phyloP scores from a whole-genome alignment of 1,140 invertebrate species.

The Caerostris darwini region DNA sequence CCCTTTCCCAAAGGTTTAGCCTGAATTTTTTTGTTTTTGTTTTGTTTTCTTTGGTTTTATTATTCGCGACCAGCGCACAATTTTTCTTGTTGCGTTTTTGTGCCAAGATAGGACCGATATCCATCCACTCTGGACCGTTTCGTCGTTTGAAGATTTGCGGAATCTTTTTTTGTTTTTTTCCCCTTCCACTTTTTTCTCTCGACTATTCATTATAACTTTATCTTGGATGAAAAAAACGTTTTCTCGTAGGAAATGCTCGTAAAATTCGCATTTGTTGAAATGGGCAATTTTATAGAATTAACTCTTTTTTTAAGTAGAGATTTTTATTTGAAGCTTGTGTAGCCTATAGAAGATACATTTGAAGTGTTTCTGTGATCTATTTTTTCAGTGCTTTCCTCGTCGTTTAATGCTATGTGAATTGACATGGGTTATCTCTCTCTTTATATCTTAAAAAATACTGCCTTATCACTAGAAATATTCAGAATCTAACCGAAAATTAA shows the following conservation, averaged over 20 bases:
- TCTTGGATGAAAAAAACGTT: not conserved
- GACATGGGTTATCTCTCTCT: too few relatives aligned
- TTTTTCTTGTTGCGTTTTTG: slow-evolving; percentile 67
- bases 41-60: slow-evolving; percentile 43
- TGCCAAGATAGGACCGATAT: slow-evolving; percentile 55
- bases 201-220: slow-evolving; percentile 5
- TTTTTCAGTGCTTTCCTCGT: too few relatives aligned
- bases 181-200: not conserved
- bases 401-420: too few relatives aligned
- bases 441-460: too few relatives aligned
- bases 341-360: too few relatives aligned
- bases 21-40: not conserved
- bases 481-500: too few relatives aligned
- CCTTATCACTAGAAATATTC: too few relatives aligned
- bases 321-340: not conserved
- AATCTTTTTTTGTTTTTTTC: not conserved
- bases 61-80: slow-evolving; percentile 49
- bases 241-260: not conserved
- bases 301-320: not conserved
- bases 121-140: slow-evolving; percentile 57
- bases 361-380: too few relatives aligned
- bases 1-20: slow-evolving; percentile 70
- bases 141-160: slow-evolving; percentile 25
- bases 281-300: not conserved
- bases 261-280: not conserved